These are phyloP conservation scores for Sprattus sprattus DNA, from an alignment of 2,113 vertebrate species.

Conservation along the genomic window DNA sequence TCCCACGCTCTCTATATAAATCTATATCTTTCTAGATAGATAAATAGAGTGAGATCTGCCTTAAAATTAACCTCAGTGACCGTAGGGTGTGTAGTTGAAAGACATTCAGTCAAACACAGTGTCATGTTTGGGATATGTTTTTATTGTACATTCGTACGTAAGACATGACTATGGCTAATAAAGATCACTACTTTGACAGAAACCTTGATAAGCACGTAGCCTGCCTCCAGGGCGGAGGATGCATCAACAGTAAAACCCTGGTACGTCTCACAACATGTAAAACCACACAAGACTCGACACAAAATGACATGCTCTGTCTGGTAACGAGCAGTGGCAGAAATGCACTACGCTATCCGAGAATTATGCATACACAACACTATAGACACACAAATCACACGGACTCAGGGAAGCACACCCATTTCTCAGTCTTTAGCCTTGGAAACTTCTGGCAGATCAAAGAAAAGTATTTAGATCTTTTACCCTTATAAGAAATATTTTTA, in stretches of 20 bases:
- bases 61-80: too few species aligned
- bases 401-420: conserved; percentile 41
- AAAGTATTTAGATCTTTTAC: background rate
- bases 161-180: conserved; percentile 45
- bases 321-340: conserved; percentile 49
- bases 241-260: conserved; percentile 45
- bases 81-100: background rate
- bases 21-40: too few species aligned
- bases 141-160: conserved; percentile 82
- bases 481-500: background rate
- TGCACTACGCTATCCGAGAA: conserved; percentile 43
- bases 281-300: conserved; percentile 57
- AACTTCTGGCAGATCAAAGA: conserved; percentile 14
- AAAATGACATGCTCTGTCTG: conserved; percentile 67
- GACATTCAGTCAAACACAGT: conserved; percentile 46
- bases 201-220: conserved; percentile 49
- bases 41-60: too few species aligned
- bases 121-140: conserved; percentile 49
- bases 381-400: conserved; percentile 34
- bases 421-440: conserved; percentile 36
- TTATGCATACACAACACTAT: conserved; percentile 55
- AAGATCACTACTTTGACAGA: conserved; percentile 53
- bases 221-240: conserved; percentile 43
- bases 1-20: too few species aligned
- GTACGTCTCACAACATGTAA: conserved; percentile 59